phyloP scores from a whole-genome alignment of 2,888 invertebrate species.

The Nemoura dubitans region DNA sequence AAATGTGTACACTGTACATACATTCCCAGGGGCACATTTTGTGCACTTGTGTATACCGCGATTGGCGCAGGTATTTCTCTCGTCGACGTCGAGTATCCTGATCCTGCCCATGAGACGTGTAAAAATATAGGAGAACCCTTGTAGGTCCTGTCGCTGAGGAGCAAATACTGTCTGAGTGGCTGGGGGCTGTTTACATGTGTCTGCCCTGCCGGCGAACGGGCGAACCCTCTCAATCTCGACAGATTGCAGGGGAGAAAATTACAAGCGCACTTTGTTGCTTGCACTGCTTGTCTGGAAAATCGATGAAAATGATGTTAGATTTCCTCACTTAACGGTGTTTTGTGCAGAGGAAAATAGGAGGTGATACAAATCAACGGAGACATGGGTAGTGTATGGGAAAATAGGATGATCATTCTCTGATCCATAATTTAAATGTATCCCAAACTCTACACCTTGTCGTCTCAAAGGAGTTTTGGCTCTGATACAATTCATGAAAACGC shows the following conservation, averaged over 20 bases:
- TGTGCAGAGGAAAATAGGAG: background rate
- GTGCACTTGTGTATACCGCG: background rate
- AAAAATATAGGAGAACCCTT: background rate
- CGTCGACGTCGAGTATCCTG: background rate
- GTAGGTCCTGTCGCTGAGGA: background rate
- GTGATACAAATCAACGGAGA: too few species aligned
- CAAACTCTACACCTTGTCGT: too few species aligned
- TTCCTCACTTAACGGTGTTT: slow-evolving; percentile 3
- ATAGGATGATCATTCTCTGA: background rate
- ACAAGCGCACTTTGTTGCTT: background rate
- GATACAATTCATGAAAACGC: background rate
- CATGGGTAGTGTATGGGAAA: background rate
- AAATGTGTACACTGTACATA: background rate
- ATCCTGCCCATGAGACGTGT: slow-evolving; percentile 7
- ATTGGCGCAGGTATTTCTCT: background rate
- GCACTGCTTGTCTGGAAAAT: background rate
- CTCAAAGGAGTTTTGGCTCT: background rate
- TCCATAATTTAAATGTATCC: too few species aligned
- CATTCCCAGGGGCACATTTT: background rate
- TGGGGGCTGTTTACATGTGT: background rate
- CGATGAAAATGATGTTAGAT: background rate
- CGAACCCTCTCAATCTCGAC: background rate
- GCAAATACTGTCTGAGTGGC: background rate
- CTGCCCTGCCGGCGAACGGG: too few species aligned
- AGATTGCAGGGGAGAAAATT: slow-evolving; percentile 5